Base-by-base conservation (phyloP, 2,888 invertebrate species). In the Cerastis leucographa region DNA sequence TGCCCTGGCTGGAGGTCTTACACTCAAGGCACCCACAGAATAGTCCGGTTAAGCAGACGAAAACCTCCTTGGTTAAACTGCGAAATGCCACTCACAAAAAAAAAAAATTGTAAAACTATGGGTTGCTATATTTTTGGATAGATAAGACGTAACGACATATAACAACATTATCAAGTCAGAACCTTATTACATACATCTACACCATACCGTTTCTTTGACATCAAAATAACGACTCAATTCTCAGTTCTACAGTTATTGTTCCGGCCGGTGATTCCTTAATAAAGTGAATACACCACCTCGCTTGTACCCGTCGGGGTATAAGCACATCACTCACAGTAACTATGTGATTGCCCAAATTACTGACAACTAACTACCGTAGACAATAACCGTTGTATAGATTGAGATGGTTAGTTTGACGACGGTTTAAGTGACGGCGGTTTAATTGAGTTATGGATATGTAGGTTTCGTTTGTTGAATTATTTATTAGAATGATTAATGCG, bases 311-410 rank as follows among this genome's bases (percentile, higher is more conserved):
- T 51, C 65, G 22, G 25, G 44, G 51, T 71, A 42, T 66, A 68
- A 70, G 70, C 78, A 78, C 84, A 87, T 85, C 85, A 87, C 81
- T 89, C 85, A 87, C 83, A 62, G 49, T 69, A 91, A 89, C 89
- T 80, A 91, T 90, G 87, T 88, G 89, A 91, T 91, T 90, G 89
- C 88, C 90, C 85, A 91, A 92, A 90, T 91, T 90, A 84, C 81
- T 75, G 82, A 64, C 84, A 62, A 81, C 74, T 79, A 84, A 89
- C 85, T 86, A 87, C 87, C 89, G 83, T 81, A 51, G 68, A 84
- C 87, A 78, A 81, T 81, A 81, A 78, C 83, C 71, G 44, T 80
- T 79, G 29, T 62, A 84, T 83, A 61, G 61, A 73, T 72, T 59
- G 82, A 81, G 72, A 71, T 73, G 70, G 65, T 72, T 74, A 62